These are phyloP conservation scores for Lymantria monacha DNA, from an alignment of 2,888 invertebrate genomes.

Conservation along the genomic window DNA sequence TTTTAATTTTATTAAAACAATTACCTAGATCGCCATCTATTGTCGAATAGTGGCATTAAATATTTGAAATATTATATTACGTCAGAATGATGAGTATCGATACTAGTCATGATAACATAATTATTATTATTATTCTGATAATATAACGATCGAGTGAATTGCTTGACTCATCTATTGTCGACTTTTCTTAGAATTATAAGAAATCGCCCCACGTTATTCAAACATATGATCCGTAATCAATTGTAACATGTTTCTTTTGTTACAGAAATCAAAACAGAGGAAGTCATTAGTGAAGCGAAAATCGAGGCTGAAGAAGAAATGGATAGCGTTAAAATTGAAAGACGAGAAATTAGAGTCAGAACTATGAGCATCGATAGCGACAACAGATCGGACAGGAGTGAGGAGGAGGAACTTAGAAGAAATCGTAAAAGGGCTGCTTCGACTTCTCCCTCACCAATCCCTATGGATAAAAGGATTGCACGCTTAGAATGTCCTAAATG, in stretches of 20 bases:
- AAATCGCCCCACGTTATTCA: slow-evolving; percentile 72
- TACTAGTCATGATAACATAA: slow-evolving; percentile 55
- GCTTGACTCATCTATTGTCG: slow-evolving; percentile 78
- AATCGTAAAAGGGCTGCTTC: slow-evolving; percentile 69
- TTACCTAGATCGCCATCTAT: too few species aligned
- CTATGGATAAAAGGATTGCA: slow-evolving; percentile 65
- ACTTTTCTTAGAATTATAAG: slow-evolving; percentile 76
- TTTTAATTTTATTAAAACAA: too few species aligned
- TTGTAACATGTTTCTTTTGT: slow-evolving; percentile 71
- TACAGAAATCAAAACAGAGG: slow-evolving; percentile 80
- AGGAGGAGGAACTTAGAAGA: slow-evolving; percentile 64
- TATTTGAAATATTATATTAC: too few species aligned
- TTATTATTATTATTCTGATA: slow-evolving; percentile 65
- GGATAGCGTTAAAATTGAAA: slow-evolving; percentile 59
- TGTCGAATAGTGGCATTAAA: too few species aligned
- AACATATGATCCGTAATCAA: slow-evolving; percentile 64
- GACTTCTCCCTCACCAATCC: slow-evolving; percentile 60
- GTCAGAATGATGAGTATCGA: slow-evolving; percentile 19
- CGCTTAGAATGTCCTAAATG: slow-evolving; percentile 87
- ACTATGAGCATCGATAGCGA: slow-evolving; percentile 80
- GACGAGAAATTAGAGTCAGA: slow-evolving; percentile 55
- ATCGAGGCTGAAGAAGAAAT: slow-evolving; percentile 61
- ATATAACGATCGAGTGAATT: slow-evolving; percentile 56
- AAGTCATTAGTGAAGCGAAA: slow-evolving; percentile 72
- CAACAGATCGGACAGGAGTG: slow-evolving; percentile 81